phyloP scores from a whole-genome alignment of 2,113 vertebrate genomes.

The Vulpes vulpes region DNA sequence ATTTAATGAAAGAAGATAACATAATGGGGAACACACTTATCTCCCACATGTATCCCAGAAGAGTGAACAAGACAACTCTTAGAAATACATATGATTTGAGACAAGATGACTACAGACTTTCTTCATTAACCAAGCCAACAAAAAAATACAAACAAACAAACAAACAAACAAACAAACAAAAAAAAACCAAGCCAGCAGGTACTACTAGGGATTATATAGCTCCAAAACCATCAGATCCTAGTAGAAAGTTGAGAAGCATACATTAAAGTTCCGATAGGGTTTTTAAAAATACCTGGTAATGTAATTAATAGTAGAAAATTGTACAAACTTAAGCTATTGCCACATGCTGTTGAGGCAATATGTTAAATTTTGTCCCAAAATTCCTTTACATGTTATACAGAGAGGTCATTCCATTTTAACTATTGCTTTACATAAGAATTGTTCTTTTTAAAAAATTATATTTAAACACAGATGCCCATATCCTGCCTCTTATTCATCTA shows the following conservation, averaged over 20 bases:
- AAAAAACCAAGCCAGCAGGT: too few species aligned
- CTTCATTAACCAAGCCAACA: background rate
- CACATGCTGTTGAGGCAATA: background rate
- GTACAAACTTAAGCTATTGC: background rate
- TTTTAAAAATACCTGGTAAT: background rate
- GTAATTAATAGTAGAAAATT: background rate
- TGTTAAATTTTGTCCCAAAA: conserved; percentile 29
- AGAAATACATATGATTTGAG: conserved; percentile 13
- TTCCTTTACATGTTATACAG: background rate
- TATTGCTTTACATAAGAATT: background rate
- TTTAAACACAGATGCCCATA: background rate
- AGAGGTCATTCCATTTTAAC: background rate
- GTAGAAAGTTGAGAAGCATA: background rate
- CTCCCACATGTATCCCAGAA: background rate
- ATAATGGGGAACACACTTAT: background rate
- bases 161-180: too few species aligned
- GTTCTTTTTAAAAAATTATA: background rate
- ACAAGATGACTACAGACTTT: background rate
- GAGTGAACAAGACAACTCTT: background rate
- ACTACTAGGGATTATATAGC: background rate
- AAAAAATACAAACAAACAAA: too few species aligned
- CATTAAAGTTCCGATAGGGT: background rate
- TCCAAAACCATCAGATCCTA: background rate
- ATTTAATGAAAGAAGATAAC: background rate
- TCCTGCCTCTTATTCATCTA: background rate